phyloP scores from a whole-genome alignment of 2,113 vertebrate species.

The Bufo gargarizans region DNA sequence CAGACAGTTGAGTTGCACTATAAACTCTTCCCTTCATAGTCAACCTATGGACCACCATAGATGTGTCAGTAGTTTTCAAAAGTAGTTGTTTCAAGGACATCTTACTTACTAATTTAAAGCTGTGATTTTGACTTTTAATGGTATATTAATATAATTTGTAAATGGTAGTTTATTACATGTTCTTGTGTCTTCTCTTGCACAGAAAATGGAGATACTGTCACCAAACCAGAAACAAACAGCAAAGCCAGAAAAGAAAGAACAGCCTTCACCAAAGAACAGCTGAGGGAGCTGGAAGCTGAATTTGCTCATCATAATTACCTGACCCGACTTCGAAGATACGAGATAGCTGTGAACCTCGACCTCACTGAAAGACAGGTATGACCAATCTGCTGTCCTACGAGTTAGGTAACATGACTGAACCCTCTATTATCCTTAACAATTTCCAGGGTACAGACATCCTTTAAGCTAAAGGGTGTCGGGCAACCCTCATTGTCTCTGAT shows the following conservation, averaged over 20 bases:
- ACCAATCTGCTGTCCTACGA: neutral
- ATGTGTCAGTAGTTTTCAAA: neutral
- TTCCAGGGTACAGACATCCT: neutral
- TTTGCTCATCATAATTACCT: conserved; percentile 99
- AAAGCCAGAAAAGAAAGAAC: conserved; percentile 98
- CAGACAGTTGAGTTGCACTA: neutral
- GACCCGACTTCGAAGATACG: conserved; percentile 93
- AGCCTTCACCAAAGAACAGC: conserved; percentile 98
- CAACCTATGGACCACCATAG: neutral
- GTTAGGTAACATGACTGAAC: neutral
- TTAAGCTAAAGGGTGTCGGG: too few species aligned
- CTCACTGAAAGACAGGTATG: conserved; percentile 98
- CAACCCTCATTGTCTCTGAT: too few species aligned
- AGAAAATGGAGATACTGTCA: conserved; percentile 79
- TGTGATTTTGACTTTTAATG: neutral
- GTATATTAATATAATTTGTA: neutral
- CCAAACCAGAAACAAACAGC: conserved; percentile 92
- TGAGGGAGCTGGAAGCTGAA: conserved; percentile 96
- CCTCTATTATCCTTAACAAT: neutral
- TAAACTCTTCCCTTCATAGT: neutral
- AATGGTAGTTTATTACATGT: neutral
- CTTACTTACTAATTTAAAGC: neutral
- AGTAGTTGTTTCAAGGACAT: neutral
- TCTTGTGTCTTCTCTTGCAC: neutral
- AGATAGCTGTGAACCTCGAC: conserved; percentile 97